Conservation (phyloP, 2,888 invertebrate species). For the Apotomis turbidana region DNA sequence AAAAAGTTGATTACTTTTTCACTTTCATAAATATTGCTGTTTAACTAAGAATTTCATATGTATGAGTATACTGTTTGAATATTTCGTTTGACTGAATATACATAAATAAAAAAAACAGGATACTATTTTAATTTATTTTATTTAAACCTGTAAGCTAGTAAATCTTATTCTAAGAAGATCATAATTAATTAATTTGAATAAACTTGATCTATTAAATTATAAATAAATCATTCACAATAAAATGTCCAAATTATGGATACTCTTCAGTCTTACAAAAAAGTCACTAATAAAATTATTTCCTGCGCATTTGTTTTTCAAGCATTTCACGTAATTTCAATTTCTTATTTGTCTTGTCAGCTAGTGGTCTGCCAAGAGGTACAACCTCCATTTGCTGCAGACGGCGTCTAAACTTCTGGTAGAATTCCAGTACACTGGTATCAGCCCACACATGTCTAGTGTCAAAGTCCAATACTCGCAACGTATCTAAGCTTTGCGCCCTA, state of each 20-base stretch:
- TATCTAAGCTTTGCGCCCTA: conserved; percentile 93
- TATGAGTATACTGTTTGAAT: neutral
- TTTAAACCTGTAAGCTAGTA: conserved; percentile 13
- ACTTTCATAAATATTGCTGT: no score
- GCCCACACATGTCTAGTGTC: conserved; percentile 94
- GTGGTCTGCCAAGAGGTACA: conserved; percentile 84
- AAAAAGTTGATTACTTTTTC: no score
- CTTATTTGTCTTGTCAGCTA: conserved; percentile 73
- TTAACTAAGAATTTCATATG: neutral
- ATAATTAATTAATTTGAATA: no score
- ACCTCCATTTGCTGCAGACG: conserved; percentile 86
- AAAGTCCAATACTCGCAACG: conserved; percentile 94
- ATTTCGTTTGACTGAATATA: neutral
- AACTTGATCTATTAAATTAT: no score
- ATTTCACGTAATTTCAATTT: conserved; percentile 72
- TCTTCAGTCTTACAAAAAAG: conserved; percentile 22
- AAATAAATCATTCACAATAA: neutral
- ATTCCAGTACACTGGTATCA: conserved; percentile 91
- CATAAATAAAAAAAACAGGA: conserved; percentile 12
- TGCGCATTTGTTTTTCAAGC: conserved; percentile 69
- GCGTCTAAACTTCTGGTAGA: conserved; percentile 89
- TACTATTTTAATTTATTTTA: conserved; percentile 1
- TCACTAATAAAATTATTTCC: conserved; percentile 50
- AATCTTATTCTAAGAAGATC: conserved; percentile 6
- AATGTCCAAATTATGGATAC: neutral